Percentiles rank a stretch among this genome's conserved stretches.
phyloP scores from a whole-genome alignment of 2,888 invertebrate genomes.

The Hemistola chrysoprasaria region DNA sequence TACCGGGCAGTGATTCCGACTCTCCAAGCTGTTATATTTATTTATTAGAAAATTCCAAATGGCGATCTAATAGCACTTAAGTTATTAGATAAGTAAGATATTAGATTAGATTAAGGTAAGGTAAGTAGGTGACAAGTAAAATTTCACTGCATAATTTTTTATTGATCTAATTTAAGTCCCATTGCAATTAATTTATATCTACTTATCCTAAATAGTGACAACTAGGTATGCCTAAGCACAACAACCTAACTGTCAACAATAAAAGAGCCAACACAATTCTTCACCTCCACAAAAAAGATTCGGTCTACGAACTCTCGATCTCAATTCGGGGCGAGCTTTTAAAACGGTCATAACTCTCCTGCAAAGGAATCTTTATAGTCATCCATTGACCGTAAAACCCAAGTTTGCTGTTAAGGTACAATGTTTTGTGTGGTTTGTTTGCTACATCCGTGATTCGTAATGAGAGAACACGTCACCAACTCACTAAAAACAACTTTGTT shows the following conservation, averaged over 20 bases:
- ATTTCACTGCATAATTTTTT: no score
- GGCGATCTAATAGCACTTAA: no score
- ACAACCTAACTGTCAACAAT: no score
- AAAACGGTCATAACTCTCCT: conserved; percentile 54
- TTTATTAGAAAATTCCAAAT: no score
- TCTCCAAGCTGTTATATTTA: no score
- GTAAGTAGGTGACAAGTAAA: no score
- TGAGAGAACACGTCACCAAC: conserved; percentile 49
- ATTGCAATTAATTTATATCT: no score
- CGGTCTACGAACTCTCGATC: conserved; percentile 32
- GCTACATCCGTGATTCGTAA: conserved; percentile 79
- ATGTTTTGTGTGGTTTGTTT: conserved; percentile 78
- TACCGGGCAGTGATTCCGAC: no score
- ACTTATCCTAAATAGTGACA: no score
- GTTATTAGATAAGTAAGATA: no score
- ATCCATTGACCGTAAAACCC: conserved; percentile 63
- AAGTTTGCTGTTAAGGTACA: conserved; percentile 72
- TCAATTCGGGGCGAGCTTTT: conserved; percentile 32
- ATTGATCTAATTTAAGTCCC: no score
- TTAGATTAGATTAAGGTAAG: no score
- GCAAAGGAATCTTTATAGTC: conserved; percentile 60
- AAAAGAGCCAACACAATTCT: neutral
- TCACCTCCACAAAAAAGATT: conserved; percentile 6
- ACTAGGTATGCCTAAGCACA: conserved; percentile 7
- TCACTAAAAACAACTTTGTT: conserved; percentile 27